Percentiles rank a stretch among this genome's conserved stretches.
These are phyloP conservation scores for Muntiacus muntjak DNA, from an alignment of 2,113 vertebrate species.

Conservation along the genomic window DNA sequence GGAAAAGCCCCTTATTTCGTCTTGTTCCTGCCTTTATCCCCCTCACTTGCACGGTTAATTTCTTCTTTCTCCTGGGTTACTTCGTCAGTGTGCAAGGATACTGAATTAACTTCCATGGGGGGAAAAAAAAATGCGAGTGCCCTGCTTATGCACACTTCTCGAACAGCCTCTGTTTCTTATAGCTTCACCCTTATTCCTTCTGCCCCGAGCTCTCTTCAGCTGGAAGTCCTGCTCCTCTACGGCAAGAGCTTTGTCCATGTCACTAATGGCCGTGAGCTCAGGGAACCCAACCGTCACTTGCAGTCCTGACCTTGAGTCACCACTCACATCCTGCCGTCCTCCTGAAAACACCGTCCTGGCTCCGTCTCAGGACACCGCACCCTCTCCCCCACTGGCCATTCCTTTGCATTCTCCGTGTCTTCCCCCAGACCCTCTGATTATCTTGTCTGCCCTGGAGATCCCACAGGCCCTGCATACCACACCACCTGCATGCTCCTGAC, in stretches of 20 bases:
- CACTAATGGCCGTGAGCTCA: not conserved
- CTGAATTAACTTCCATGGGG: not conserved
- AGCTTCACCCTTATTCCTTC: not conserved
- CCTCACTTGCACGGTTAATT: not conserved
- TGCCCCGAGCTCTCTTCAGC: not conserved
- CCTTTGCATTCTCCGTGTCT: not conserved
- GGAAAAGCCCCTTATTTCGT: not conserved
- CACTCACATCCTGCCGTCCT: not conserved
- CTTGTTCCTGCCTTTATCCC: not conserved
- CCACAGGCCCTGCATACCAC: not conserved
- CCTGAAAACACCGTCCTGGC: not conserved
- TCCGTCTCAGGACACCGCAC: not conserved
- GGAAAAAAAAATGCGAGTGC: not conserved
- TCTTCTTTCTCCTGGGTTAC: not conserved
- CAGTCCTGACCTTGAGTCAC: not conserved
- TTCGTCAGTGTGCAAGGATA: not conserved
- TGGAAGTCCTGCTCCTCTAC: not conserved
- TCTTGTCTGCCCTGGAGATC: not conserved
- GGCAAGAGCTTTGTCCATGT: not conserved
- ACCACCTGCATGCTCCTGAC: not conserved
- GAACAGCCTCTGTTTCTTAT: not conserved
- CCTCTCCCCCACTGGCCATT: not conserved
- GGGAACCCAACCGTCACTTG: accelerated
- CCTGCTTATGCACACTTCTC: not conserved
- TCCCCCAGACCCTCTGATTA: not conserved